Evolutionary conservation across 2,797 vertebrate genomes (phyloP), one percentile per base, ranked within the genome.

Genomic region (Gobionotothen gibberifrons): DNA sequence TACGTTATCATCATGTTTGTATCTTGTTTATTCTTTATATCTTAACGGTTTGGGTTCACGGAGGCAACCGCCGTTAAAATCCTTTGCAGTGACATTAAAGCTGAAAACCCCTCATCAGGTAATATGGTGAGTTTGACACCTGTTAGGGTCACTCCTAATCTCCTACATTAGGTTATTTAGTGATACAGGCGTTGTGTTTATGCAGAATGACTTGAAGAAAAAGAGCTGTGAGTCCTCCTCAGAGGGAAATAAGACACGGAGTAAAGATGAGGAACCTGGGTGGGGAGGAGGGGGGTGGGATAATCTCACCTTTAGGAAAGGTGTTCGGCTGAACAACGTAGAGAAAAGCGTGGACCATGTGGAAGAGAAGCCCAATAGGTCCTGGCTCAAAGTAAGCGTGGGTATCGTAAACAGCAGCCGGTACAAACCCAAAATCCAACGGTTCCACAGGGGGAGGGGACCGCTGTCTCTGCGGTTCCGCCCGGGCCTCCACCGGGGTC

Each of bases 371-470:
- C 14, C 95, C 95, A 0, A 95, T 74, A 64, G 91, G 54, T 14
- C 94, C 94, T 0, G 94, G 94, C 32, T 96, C 94, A 39, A 96
- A 93, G 85, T 96, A 95, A 16, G 93, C 95, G 61, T 93, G 93
- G 10, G 97, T 98, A 57, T 96, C 95, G 69, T 98, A 99, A 8
- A 93, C 92, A 26, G 89, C 90, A 22, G 93, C 21, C 13, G 97
- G 97, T 16, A 99, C 95, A 77, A 94, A 97, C 40, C 96, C 95
- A 87, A 98, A 98, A 75, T 96, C 94, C 93, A 97, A 47, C 55
- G 86, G 90, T 73, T 92, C 93, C 54, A 88, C 78, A 15, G 90
- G 93, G 2, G 90, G 91, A 56, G 82, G 86, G 44, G 88, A 84
- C 53, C 91, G 88, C 86, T 87, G 87, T 17, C 78, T 80, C 76